Evolutionary conservation across 2,888 invertebrate genomes (phyloP).

Genomic region (Belgica antarctica): DNA sequence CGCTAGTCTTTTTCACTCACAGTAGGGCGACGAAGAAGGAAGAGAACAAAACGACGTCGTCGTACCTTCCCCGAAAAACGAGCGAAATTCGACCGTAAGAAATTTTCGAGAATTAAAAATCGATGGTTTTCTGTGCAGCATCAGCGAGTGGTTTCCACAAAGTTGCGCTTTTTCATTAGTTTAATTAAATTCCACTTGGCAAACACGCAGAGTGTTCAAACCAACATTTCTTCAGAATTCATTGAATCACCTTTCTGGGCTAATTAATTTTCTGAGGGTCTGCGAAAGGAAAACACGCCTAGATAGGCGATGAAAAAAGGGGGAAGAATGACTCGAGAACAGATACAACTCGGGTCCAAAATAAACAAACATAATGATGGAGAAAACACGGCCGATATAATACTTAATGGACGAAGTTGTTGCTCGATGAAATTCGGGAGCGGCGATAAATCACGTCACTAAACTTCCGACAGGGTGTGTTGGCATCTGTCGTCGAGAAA

Average conservation of each 20-base stretch:
- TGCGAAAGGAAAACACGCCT: background rate
- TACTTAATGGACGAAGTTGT: no score
- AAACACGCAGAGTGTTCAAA: conserved; percentile 8
- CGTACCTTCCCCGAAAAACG: no score
- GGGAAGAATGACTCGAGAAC: no score
- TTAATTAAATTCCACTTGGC: conserved; percentile 23
- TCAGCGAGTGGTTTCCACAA: background rate
- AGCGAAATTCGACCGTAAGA: background rate
- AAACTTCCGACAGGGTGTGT: no score
- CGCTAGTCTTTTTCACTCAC: background rate
- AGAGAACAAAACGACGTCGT: no score
- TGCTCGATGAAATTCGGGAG: no score
- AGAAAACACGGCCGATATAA: no score
- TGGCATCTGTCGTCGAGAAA: no score
- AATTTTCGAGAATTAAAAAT: conserved; percentile 7
- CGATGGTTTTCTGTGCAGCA: conserved; percentile 6
- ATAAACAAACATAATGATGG: no score
- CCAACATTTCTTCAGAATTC: conserved; percentile 8
- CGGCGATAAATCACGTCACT: no score
- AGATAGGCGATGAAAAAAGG: background rate
- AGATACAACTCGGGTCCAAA: no score
- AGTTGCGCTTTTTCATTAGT: conserved; percentile 23
- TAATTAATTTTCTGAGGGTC: background rate
- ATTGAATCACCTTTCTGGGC: background rate
- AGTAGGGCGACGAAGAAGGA: no score